Evolutionary conservation across 2,888 invertebrate genomes (phyloP), one percentile per base, ranked within the genome.

Genomic region (Caenorhabditis becei): DNA sequence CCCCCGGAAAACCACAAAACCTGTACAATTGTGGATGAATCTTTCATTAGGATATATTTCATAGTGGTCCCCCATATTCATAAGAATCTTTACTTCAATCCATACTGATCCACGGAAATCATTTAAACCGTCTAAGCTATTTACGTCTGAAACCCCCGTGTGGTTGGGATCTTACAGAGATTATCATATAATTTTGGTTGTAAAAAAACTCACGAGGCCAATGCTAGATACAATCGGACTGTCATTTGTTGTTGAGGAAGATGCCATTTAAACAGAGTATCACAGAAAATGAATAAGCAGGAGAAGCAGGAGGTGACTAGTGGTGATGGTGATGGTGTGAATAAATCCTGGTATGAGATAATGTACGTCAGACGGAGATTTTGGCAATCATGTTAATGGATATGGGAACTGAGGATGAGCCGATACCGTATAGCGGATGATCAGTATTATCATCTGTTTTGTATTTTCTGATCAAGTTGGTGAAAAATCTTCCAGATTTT

Each of bases 311-410:
- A 62, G 1, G 23, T 7, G 62, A 58, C 32, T 32, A 26, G 11
- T 7, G 66, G 35, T 20, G 32, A 59, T 35, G 44, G 47, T 20
- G 44, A 32, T 41, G n/a, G 28, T 44, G 26, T 20, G 24, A 20
- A 51, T 47, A 58, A 32, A 23, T 37, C 41, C 53, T 16, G 32
- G 14, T 32, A 26, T 20, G 28, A 49, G 16, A 35, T 37, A 5
- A 32, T 20, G 16, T 58, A 44, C 59, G 49, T 47, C 41, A 53
- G 66, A n/a, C 8, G 18, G 8, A 10, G n/a, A 23, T 44, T 47
- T 14, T 3, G 7, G 23, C 69, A 69, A 69, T 69, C 58, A 69
- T 8, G 14, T 26, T 59, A 69, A 69, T 69, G 69, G 69, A 41
- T 23, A 28, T 28, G 16, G 11, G 18, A 35, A 28, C n/a, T n/a